A percentile compares a stretch with the other conserved stretches of the same genome.
phyloP scores from a whole-genome alignment of 2,888 invertebrate species.

The Diarsia brunnea region DNA sequence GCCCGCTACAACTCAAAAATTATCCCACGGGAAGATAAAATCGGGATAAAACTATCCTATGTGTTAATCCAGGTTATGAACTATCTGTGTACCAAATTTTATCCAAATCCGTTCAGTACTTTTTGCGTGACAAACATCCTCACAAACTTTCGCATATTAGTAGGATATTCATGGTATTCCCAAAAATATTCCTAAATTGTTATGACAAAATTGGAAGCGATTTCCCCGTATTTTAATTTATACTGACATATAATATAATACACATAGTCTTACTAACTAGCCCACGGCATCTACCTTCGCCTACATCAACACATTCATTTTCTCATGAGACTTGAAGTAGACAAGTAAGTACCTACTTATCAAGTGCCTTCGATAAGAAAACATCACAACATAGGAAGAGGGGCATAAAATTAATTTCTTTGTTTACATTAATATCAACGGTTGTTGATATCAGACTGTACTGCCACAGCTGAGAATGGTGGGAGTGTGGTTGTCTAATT shows the following conservation, averaged over 20 bases:
- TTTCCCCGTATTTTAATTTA: not conserved
- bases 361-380: slow-evolving; percentile 19
- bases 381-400: slow-evolving; percentile 25
- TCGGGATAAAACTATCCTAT: too few species aligned
- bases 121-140: too few species aligned
- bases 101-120: too few species aligned
- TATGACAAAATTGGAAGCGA: not conserved
- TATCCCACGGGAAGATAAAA: too few species aligned
- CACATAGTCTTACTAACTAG: not conserved
- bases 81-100: too few species aligned
- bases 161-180: not conserved
- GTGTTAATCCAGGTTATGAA: too few species aligned
- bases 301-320: slow-evolving; percentile 23
- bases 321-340: slow-evolving; percentile 35
- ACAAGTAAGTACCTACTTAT: slow-evolving; percentile 37
- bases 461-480: not conserved
- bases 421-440: slow-evolving; percentile 25
- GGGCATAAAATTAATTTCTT: slow-evolving; percentile 18
- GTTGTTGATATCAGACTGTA: not conserved
- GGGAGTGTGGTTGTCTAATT: not conserved
- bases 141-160: too few species aligned
- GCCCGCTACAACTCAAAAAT: too few species aligned
- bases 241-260: not conserved
- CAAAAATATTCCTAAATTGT: not conserved
- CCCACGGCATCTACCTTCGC: slow-evolving; percentile 1